phyloP scores from a whole-genome alignment of 2,888 invertebrate species.

The Nemotelus nigrinus region DNA sequence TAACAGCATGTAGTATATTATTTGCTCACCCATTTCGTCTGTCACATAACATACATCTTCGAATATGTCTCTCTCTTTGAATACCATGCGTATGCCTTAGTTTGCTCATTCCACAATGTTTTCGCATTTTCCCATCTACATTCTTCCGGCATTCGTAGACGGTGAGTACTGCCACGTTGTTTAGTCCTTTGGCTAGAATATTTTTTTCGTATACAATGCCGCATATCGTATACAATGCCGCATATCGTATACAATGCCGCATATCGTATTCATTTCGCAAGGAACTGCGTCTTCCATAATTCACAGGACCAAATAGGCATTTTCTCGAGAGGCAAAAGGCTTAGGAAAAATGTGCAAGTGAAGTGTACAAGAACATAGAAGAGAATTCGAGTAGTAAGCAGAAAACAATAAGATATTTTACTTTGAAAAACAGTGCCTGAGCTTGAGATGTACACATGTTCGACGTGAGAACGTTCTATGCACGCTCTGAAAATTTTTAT shows the following conservation, averaged over 20 bases:
- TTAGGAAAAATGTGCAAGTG: slow-evolving; percentile 42
- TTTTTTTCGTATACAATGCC: background rate
- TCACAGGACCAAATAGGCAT: background rate
- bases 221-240: background rate
- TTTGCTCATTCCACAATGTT: slow-evolving; percentile 43
- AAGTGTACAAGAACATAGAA: slow-evolving; percentile 43
- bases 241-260: background rate
- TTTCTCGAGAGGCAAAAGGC: slow-evolving; percentile 20
- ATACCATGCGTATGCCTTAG: slow-evolving; percentile 21
- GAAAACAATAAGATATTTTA: slow-evolving; percentile 1
- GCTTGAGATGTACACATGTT: background rate
- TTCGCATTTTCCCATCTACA: background rate
- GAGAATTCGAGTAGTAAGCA: no score
- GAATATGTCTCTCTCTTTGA: slow-evolving; percentile 29
- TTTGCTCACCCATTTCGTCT: slow-evolving; percentile 49
- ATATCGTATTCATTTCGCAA: slow-evolving; percentile 12
- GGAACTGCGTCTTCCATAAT: background rate
- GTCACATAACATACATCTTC: slow-evolving; percentile 51
- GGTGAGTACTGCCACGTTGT: no score
- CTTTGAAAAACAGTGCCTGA: background rate
- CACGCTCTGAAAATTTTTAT: no score
- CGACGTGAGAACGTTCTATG: no score
- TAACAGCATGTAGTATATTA: slow-evolving; percentile 48
- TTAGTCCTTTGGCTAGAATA: background rate
- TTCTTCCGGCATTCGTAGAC: background rate